These are phyloP conservation scores for Tetragnatha montana DNA, from an alignment of 2,888 invertebrate genomes.

Conservation along the genomic window DNA sequence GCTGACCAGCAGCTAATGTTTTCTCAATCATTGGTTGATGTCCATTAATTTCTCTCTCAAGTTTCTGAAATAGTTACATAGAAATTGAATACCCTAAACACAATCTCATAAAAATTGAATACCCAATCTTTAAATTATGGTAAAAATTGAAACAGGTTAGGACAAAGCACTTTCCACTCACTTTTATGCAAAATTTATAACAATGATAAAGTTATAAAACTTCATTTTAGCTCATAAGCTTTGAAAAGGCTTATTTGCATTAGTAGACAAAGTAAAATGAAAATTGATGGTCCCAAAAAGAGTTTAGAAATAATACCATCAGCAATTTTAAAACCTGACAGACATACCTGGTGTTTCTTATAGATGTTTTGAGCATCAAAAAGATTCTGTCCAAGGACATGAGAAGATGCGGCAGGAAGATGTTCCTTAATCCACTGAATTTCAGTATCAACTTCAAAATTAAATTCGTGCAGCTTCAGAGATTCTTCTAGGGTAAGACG, in stretches of 20 bases:
- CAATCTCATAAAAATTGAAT: too few species aligned
- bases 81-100: too few species aligned
- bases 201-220: too few species aligned
- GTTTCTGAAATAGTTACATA: constrained; percentile 80
- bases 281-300: not conserved
- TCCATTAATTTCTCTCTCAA: constrained; percentile 91
- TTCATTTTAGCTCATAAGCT: too few species aligned
- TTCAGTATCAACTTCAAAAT: constrained; percentile 93
- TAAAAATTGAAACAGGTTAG: too few species aligned
- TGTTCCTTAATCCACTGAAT: constrained; percentile 97
- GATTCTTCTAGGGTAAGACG: constrained; percentile 89
- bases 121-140: too few species aligned
- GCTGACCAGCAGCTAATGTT: constrained; percentile 86
- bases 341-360: constrained; percentile 87
- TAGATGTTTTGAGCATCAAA: constrained; percentile 93
- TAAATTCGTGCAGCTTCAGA: constrained; percentile 91
- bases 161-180: too few species aligned
- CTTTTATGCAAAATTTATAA: too few species aligned
- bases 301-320: not conserved
- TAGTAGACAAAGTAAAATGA: too few species aligned
- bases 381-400: constrained; percentile 85
- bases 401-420: constrained; percentile 85
- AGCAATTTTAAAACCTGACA: constrained; percentile 11
- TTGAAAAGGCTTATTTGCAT: too few species aligned
- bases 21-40: constrained; percentile 90